A percentile compares a stretch with the other conserved stretches of the same genome.
Conservation (phyloP, 2,888 invertebrate genomes). For the Stegana nigrithorax region DNA sequence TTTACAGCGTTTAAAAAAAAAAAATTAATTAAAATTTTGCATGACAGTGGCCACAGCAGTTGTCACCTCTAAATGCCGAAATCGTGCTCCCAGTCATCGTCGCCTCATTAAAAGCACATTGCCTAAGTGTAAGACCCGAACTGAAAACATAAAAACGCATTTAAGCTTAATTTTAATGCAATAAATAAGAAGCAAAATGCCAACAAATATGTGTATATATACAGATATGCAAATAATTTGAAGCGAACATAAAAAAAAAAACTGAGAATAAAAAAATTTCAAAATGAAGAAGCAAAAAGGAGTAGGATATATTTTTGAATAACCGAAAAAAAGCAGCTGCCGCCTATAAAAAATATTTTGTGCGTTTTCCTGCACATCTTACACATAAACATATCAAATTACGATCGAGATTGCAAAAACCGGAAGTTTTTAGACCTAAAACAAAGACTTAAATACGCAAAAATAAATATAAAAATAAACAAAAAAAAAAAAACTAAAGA, state of each 20-base stretch:
- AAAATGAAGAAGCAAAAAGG: neutral
- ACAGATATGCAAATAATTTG: conserved; percentile 4
- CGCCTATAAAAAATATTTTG: too few species aligned
- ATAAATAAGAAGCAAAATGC: neutral
- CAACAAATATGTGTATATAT: too few species aligned
- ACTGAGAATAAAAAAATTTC: neutral
- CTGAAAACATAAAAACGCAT: too few species aligned
- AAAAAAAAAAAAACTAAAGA: neutral
- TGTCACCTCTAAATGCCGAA: too few species aligned
- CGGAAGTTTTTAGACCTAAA: conserved; percentile 50
- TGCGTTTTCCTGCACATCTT: conserved; percentile 28
- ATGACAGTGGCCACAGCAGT: too few species aligned
- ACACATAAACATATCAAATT: conserved; percentile 56
- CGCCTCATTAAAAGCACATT: too few species aligned
- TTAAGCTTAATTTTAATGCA: neutral
- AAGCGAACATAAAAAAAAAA: too few species aligned
- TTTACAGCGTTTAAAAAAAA: too few species aligned
- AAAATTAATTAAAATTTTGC: too few species aligned
- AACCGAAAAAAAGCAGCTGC: too few species aligned
- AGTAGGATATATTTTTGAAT: neutral
- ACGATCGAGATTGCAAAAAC: conserved; percentile 43
- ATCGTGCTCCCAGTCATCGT: too few species aligned
- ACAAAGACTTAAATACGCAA: conserved; percentile 15
- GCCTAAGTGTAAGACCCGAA: neutral
- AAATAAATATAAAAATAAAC: neutral